Evolutionary conservation across 2,113 vertebrate species (phyloP), one percentile per base, ranked within the genome.

Genomic region (Jaculus jaculus): DNA sequence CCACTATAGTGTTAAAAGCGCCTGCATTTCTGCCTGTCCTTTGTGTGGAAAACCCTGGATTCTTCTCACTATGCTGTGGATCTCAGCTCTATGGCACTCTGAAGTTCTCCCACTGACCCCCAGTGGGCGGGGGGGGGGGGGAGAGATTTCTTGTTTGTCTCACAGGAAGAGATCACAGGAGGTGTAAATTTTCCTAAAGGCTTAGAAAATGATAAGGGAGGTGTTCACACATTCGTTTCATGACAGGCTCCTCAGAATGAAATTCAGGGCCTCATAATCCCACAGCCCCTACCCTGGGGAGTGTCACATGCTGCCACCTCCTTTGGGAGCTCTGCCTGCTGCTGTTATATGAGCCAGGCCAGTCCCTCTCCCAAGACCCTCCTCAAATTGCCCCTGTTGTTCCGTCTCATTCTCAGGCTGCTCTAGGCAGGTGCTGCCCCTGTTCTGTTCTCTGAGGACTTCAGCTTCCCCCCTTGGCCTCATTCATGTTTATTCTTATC

Each of bases 311-410:
- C 12, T 24, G 7, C 11, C 47, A 1, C 9, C 63, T 77, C 58
- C 23, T 47, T 47, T 4, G 30, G 24, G 47, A 93, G 13, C n/a
- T 34, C 42, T 37, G 28, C 21, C 74, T 11, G 9, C 23, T 32
- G 68, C 12, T 28, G 16, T 75, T 69, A 63, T 63, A 15, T 26
- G 34, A 1, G 0, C 26, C 58, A 42, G 54, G 32, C 74, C 47
- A 18, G 12, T 3, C 20, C n/a, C 1, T 65, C 65, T 73, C 12
- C 39, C 18, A 21, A 7, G 10, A 8, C 24, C 0, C 0, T 18
- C 34, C 23, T 26, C 60, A 60, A 47, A 0, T 23, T 81, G 15
- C 32, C 21, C 6, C 77, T 78, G 69, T 37, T 51, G 73, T 5
- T 1, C 6, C 13, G 4, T 21, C n/a, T 84, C n/a, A 72, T 51